These are phyloP conservation scores for Halichoeres trimaculatus DNA, from an alignment of 2,113 vertebrate species.

Conservation along the genomic window DNA sequence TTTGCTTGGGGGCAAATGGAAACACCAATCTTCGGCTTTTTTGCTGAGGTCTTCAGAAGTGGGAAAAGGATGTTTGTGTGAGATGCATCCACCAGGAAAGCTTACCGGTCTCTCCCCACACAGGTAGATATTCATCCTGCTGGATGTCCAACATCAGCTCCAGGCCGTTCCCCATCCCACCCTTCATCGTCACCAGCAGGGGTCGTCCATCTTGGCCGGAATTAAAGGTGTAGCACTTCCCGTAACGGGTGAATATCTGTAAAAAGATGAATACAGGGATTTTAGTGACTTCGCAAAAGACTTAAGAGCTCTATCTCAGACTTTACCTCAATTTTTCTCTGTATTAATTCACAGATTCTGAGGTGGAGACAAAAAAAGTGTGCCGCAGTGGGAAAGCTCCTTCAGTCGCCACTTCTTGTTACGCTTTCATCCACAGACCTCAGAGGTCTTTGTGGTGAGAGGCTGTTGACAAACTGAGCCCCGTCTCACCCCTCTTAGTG, in stretches of 20 bases:
- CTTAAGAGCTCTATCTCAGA: conserved; percentile 1
- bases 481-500: conserved; percentile 6
- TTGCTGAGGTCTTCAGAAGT: conserved; percentile 6
- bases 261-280: conserved; percentile 21
- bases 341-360: neutral
- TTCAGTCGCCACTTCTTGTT: conserved; percentile 18
- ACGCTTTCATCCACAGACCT: conserved; percentile 16
- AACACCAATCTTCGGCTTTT: conserved; percentile 3
- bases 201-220: conserved; percentile 91
- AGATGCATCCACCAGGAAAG: neutral
- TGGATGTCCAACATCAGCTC: conserved; percentile 99
- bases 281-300: neutral
- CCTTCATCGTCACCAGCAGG: conserved; percentile 92
- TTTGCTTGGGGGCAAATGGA: neutral
- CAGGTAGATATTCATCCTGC: conserved; percentile 96
- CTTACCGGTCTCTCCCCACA: conserved; percentile 98
- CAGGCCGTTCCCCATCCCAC: conserved; percentile 96
- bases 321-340: neutral
- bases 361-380: conserved; percentile 18
- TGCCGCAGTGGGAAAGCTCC: conserved; percentile 4
- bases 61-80: neutral
- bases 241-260: conserved; percentile 98
- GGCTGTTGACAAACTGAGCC: conserved; percentile 46
- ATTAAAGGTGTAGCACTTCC: conserved; percentile 99
- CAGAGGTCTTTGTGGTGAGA: conserved; percentile 37